phyloP scores from a whole-genome alignment of 2,113 vertebrate species.

The Eptesicus fuscus region DNA sequence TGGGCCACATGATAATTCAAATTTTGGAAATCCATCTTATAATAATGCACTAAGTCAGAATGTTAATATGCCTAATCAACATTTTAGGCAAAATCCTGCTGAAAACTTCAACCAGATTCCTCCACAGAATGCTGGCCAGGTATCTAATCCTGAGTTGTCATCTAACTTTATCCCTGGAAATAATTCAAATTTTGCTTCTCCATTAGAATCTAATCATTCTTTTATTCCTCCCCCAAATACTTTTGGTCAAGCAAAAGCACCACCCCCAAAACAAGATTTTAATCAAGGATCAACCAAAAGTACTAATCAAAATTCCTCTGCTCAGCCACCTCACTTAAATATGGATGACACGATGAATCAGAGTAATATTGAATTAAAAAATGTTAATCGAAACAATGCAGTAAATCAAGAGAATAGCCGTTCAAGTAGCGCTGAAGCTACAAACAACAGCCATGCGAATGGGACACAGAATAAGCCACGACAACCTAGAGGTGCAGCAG shows the following conservation, averaged over 20 bases:
- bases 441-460: constrained; percentile 78
- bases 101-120: constrained; percentile 82
- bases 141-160: constrained; percentile 77
- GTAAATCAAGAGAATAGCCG: constrained; percentile 77
- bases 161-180: constrained; percentile 80
- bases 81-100: constrained; percentile 82
- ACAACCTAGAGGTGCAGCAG: constrained; percentile 74
- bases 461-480: constrained; percentile 81
- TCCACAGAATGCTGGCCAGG: constrained; percentile 76
- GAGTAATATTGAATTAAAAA: constrained; percentile 80
- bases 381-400: constrained; percentile 66
- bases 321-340: constrained; percentile 80
- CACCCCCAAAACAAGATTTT: constrained; percentile 81
- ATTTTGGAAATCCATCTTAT: constrained; percentile 80
- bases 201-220: constrained; percentile 79
- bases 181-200: constrained; percentile 78
- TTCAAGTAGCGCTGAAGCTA: constrained; percentile 76
- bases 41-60: constrained; percentile 75
- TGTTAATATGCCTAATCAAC: constrained; percentile 81
- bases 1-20: constrained; percentile 79
- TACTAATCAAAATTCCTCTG: constrained; percentile 70
- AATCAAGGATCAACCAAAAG: constrained; percentile 78
- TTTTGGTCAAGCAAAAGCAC: constrained; percentile 77
- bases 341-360: constrained; percentile 79
- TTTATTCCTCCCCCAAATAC: constrained; percentile 80